Evolutionary conservation across 2,113 vertebrate genomes (phyloP), one percentile per base, ranked within the genome.

Genomic region (Puntigrus tetrazona): DNA sequence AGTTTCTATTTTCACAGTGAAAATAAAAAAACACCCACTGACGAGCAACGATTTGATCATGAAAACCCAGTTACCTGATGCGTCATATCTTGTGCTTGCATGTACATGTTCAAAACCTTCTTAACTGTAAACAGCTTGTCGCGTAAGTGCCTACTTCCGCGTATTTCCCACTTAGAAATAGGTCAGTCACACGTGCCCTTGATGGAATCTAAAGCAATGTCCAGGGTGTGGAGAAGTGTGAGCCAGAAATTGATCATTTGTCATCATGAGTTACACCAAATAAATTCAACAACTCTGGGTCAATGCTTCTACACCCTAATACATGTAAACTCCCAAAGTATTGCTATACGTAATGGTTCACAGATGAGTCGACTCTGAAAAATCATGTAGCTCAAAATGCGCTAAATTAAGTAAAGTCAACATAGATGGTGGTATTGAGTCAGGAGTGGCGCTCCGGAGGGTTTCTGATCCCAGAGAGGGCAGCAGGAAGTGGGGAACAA

Each of bases 401-500:
- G 52, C 38, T 16, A 38, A 50, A 76, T 61, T 27, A 78, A 38
- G 36, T 80, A 31, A 83, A 87, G 83, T 59, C 55, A 45, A 57
- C 81, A 84, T 65, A 31, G 25, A 82, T 20, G n/a, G 72, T 47
- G 31, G 74, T 50, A 83, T 65, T 79, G 38, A 75, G 36, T 52
- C 45, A 59, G 65, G n/a, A 78, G 65, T 69, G 79, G 76, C 20
- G 74, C 86, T 88, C 83, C 74, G 7, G 81, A 57, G 84, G 73
- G 84, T 91, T 83, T 90, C 89, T 88, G 89, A 93, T 93, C 81
- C 78, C 88, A 86, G 77, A 45, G 61, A 89, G 83, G 84, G 63
- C 69, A 69, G 72, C 63, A 93, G 94, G 93, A 94, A 93, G 88
- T 84, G 1, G 78, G 41, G 87, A 92, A 94, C 94, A 94, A 94